Base-by-base conservation (phyloP, 2,113 vertebrate genomes). In the Pelodiscus sinensis region DNA sequence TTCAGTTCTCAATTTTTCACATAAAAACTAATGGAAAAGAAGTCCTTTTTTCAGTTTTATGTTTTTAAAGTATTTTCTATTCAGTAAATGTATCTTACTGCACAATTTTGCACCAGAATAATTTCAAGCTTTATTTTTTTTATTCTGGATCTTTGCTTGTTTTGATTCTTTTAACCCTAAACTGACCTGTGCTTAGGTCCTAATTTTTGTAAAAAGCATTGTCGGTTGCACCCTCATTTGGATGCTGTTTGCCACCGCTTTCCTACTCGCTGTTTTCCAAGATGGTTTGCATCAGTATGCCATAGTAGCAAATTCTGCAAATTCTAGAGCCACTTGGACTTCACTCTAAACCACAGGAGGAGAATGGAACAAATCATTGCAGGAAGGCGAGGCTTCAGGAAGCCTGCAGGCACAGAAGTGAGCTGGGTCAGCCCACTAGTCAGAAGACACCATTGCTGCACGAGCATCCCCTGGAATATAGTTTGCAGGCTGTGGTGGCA, bases 351-450 rank as follows among this genome's bases (percentile, higher is more conserved):
- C 35, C 18, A 22, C 1, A 4, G 9, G 31, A 90, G 38, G 9
- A 51, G 0, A 44, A 16, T 86, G 62, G 87, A 86, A 27, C 57
- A 77, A 82, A 83, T 11, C 1, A 12, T 19, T 6, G 18, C 16
- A 21, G 50, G 77, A 91, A 81, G 1, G 19, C 29, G 24, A 25
- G 8, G 71, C 21, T 93, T 31, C 58, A 71, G 91, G 44, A 19
- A 90, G 56, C 31, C 55, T 55, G 44, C 4, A 44, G 25, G 55
- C 31, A 2, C 81, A 3, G 79, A 90, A 71, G 2, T n/a, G 29
- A 81, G 55, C 1, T 14, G 4, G 19, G 4, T 9, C 0, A 62
- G 4, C n/a, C 18, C 77, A 13, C 4, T 1, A 0, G 38, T 56
- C 82, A 19, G 81, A 83, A 25, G 8, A 2, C 50, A 86, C 15